Conservation (phyloP, 2,888 invertebrate species). For the Catocala nupta region DNA sequence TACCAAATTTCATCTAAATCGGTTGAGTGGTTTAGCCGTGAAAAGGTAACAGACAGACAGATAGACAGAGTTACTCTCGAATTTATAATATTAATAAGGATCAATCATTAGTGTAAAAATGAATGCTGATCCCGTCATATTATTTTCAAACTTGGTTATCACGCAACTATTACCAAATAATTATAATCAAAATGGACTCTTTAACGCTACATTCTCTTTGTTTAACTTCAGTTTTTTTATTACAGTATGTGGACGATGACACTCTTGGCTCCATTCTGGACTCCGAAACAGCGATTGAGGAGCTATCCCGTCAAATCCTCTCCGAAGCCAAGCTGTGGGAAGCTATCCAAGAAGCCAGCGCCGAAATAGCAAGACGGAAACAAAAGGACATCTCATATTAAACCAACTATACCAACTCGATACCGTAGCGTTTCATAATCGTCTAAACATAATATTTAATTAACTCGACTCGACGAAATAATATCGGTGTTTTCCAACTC, state of each 20-base stretch:
- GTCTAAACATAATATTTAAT: slow-evolving; percentile 29
- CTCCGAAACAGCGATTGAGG: slow-evolving; percentile 91
- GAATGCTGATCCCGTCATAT: no score
- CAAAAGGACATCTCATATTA: slow-evolving; percentile 77
- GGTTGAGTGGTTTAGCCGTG: no score
- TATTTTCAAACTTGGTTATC: no score
- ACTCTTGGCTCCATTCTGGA: slow-evolving; percentile 89
- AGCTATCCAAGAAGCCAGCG: slow-evolving; percentile 92
- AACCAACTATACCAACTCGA: slow-evolving; percentile 33
- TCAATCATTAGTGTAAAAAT: no score
- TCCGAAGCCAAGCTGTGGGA: slow-evolving; percentile 93
- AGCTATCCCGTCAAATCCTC: slow-evolving; percentile 92
- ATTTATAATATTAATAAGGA: no score
- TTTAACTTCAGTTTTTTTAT: neutral
- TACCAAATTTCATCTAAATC: no score
- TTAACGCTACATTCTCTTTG: no score
- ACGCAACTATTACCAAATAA: no score
- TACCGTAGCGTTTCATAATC: slow-evolving; percentile 50
- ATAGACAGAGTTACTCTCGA: no score
- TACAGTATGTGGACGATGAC: slow-evolving; percentile 85
- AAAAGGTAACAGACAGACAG: no score
- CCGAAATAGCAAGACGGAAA: slow-evolving; percentile 89
- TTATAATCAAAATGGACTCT: no score
- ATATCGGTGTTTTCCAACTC: slow-evolving; percentile 5
- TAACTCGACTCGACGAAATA: slow-evolving; percentile 17